Conservation (phyloP, 2,888 invertebrate genomes). For the Hypolimnas misippus region DNA sequence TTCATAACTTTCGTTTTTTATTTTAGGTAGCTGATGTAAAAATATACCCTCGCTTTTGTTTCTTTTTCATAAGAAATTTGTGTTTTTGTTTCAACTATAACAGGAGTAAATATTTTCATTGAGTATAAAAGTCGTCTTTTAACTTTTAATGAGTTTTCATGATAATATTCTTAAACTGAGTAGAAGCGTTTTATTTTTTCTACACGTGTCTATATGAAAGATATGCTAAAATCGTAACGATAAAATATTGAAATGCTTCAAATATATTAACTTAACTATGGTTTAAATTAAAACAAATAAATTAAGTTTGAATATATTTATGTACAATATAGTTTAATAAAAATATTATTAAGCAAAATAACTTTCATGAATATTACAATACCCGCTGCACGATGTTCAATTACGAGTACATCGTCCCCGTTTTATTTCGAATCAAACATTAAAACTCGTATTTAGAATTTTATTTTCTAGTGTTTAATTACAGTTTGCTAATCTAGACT, state of each 20-base stretch:
- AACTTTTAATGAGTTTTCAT: not conserved
- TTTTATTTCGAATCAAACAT: not conserved
- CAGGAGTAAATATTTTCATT: not conserved
- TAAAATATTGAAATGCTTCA: no score
- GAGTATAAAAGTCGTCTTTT: not conserved
- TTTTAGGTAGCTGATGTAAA: constrained; percentile 5
- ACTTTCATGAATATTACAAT: not conserved
- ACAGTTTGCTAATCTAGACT: constrained; percentile 71
- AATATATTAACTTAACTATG: no score
- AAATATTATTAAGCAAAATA: not conserved
- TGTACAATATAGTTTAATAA: no score
- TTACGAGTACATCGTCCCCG: not conserved
- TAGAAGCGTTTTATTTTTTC: no score
- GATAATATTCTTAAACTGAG: not conserved
- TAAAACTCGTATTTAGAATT: constrained; percentile 1
- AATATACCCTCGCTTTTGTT: not conserved
- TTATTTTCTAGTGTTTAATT: constrained; percentile 26
- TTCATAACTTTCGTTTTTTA: constrained; percentile 8
- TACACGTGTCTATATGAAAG: no score
- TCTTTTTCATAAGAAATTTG: not conserved
- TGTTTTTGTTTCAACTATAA: not conserved
- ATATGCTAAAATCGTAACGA: no score
- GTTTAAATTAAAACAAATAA: no score
- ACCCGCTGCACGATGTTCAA: not conserved
- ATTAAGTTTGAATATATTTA: no score